Evolutionary conservation across 2,113 vertebrate genomes (phyloP), one percentile per base, ranked within the genome.

Genomic region (Elephantulus edwardii): DNA sequence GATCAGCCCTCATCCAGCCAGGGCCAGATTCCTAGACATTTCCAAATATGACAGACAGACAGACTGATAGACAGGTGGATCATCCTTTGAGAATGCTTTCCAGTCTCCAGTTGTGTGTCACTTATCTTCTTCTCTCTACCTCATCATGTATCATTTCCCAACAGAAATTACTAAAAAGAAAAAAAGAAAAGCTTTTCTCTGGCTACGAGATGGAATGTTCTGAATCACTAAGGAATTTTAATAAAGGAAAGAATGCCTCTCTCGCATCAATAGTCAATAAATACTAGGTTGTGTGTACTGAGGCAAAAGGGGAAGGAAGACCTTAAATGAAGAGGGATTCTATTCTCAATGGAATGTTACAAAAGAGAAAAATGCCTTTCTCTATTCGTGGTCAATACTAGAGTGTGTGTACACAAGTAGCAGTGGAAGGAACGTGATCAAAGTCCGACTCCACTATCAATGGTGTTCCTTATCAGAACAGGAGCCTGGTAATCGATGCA

Each of bases 241-340:
- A 33, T 14, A 35, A 89, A 19, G 58, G 72, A 52, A 40, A 54
- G 30, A 40, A 72, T 33, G 3, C 40, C 62, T 85, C 80, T n/a
- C 16, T 24, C 58, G 71, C 19, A 6, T 22, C n/a, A 9, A 14
- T 5, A 28, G 9, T 22, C 26, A n/a, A n/a, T n/a, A n/a, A 4
- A 35, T 14, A 28, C 12, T 35, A 52, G 44, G 6, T 6, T 0
- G 16, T 2, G 2, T 12, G 13, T 1, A 0, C 7, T 46, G 0
- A 2, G 35, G 22, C 33, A 48, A 78, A 17, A 35, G 5, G 2
- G 2, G 28, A 30, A 38, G 35, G 13, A 68, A 28, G n/a, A n/a
- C n/a, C n/a, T n/a, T n/a, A n/a, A n/a, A n/a, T n/a, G n/a, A n/a
- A n/a, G n/a, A n/a, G n/a, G n/a, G n/a, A n/a, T n/a, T n/a, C n/a